Conservation (phyloP, 2,888 invertebrate genomes). For the Trachelus troglodyta region DNA sequence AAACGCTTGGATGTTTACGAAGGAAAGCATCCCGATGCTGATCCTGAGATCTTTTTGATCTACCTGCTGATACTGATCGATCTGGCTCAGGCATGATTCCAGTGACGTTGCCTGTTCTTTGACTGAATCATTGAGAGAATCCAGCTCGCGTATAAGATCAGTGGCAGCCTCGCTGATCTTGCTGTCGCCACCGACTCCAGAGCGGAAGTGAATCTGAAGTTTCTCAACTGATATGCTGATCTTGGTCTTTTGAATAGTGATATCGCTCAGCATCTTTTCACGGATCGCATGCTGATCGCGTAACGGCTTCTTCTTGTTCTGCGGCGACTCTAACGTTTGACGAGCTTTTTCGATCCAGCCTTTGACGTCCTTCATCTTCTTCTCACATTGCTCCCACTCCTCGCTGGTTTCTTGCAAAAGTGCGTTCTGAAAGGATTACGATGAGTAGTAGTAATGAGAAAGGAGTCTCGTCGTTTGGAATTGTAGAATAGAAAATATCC, state of each 20-base stretch:
- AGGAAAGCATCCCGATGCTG: neutral
- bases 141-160: conserved; percentile 77
- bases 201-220: conserved; percentile 90
- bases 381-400: conserved; percentile 97
- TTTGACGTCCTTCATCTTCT: conserved; percentile 89
- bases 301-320: conserved; percentile 87
- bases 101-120: conserved; percentile 76
- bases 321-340: conserved; percentile 80
- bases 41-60: conserved; percentile 7
- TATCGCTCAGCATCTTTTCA: conserved; percentile 88
- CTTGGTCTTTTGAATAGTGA: conserved; percentile 90
- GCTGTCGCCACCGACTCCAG: conserved; percentile 84
- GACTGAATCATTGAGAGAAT: conserved; percentile 73
- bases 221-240: conserved; percentile 90
- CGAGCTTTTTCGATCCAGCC: conserved; percentile 90
- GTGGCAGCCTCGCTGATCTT: conserved; percentile 80
- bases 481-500: neutral
- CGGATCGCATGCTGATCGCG: conserved; percentile 87
- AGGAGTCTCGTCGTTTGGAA: neutral
- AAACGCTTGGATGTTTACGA: neutral
- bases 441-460: conserved; percentile 2
- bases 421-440: conserved; percentile 76
- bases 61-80: conserved; percentile 86
- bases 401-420: conserved; percentile 91
- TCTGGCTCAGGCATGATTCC: conserved; percentile 82